Evolutionary conservation across 1,140 invertebrate species (phyloP).

Genomic region (Drosophila carrolli): DNA sequence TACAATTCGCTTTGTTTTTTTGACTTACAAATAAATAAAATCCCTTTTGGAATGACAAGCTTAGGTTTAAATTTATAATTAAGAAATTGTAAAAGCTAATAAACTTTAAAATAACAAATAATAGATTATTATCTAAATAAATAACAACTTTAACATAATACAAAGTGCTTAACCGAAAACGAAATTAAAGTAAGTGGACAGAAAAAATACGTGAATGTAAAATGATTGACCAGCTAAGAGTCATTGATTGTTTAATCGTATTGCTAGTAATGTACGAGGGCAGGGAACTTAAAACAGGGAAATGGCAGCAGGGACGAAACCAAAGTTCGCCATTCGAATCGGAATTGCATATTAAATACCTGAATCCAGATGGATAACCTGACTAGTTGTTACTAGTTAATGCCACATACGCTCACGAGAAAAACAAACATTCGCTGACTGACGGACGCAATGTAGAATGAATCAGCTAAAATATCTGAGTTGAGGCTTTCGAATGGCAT

Average conservation of each 20-base stretch:
- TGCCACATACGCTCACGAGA: neutral
- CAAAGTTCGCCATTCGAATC: constrained; percentile 24
- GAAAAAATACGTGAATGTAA: constrained; percentile 12
- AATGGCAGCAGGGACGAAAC: constrained; percentile 9
- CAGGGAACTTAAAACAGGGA: constrained; percentile 14
- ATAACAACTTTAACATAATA: no score
- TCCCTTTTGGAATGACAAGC: no score
- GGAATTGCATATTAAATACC: constrained; percentile 39
- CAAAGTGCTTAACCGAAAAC: neutral
- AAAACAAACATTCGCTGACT: constrained; percentile 7
- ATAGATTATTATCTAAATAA: no score
- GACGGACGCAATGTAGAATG: constrained; percentile 33
- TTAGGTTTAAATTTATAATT: no score
- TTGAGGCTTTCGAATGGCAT: constrained; percentile 46
- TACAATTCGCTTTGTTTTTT: no score
- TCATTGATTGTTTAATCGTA: constrained; percentile 51
- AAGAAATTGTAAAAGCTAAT: no score
- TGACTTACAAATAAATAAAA: no score
- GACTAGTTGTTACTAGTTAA: constrained; percentile 10
- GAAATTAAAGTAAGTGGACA: constrained; percentile 14
- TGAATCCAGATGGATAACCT: constrained; percentile 22
- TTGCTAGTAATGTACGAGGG: constrained; percentile 31
- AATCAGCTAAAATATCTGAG: constrained; percentile 46
- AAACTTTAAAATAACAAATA: no score
- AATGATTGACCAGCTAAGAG: constrained; percentile 31